A percentile compares a stretch with the other conserved stretches of the same genome.
Conservation (phyloP, 2,797 vertebrate species). For the Intellagama lesueurii region DNA sequence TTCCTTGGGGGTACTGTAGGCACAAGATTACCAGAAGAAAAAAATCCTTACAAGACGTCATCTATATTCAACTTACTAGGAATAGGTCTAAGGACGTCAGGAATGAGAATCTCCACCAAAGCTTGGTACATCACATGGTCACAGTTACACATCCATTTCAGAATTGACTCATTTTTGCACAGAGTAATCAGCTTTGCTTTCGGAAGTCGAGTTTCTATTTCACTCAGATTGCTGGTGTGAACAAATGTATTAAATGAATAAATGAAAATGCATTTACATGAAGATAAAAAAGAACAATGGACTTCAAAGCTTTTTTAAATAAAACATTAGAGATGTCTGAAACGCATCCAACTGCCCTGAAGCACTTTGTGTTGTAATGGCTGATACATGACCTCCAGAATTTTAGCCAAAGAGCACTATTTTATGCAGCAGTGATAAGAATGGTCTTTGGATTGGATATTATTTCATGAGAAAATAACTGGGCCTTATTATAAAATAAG, state of each 20-base stretch:
- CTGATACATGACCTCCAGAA: constrained; percentile 20
- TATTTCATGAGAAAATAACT: constrained; percentile 40
- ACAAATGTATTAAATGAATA: constrained; percentile 75
- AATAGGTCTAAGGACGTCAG: constrained; percentile 89
- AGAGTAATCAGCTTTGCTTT: constrained; percentile 85
- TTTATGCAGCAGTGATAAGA: constrained; percentile 43
- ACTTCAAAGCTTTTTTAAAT: constrained; percentile 70
- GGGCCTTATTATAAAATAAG: constrained; percentile 49
- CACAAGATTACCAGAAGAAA: constrained; percentile 48
- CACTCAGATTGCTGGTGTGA: constrained; percentile 84
- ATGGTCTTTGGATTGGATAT: constrained; percentile 18
- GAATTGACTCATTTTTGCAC: constrained; percentile 85
- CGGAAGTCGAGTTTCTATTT: constrained; percentile 88
- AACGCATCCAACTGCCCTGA: constrained; percentile 48
- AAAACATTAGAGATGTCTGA: constrained; percentile 68
- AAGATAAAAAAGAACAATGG: constrained; percentile 69
- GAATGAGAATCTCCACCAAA: constrained; percentile 89
- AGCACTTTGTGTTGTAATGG: constrained; percentile 40
- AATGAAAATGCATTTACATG: constrained; percentile 69
- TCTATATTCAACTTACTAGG: constrained; percentile 83
- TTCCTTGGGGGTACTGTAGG: constrained; percentile 58
- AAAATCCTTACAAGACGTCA: constrained; percentile 59
- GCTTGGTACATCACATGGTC: constrained; percentile 88
- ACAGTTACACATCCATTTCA: constrained; percentile 88
- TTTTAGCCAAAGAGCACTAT: constrained; percentile 30